Percentiles rank a stretch among this genome's conserved stretches.
Evolutionary conservation across 1,140 invertebrate species (phyloP).

Genomic region (Anastrepha ludens): DNA sequence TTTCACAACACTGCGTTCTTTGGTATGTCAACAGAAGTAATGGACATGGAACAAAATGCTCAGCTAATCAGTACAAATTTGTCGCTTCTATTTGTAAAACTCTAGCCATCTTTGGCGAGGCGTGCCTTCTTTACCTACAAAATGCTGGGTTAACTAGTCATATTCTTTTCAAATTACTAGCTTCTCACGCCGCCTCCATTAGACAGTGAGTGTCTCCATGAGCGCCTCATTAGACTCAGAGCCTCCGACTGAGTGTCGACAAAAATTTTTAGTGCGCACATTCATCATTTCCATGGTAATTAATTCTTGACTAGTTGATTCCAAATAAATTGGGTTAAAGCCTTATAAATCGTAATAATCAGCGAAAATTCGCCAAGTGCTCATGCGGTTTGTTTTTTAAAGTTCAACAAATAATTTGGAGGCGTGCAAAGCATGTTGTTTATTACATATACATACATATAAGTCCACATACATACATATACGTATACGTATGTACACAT

Average conservation of each 20-base stretch:
- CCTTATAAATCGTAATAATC: background rate
- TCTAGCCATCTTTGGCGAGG: no score
- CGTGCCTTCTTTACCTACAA: no score
- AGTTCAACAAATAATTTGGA: constrained; percentile 9
- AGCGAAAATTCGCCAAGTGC: background rate
- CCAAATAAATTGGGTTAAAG: constrained; percentile 22
- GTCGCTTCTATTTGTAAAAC: no score
- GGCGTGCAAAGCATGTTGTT: constrained; percentile 25
- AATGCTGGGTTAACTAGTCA: no score
- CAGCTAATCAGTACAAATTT: no score
- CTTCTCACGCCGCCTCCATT: no score
- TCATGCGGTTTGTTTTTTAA: background rate
- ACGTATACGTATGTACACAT: background rate
- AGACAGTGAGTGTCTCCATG: no score
- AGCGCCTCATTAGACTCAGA: no score
- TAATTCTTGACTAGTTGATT: background rate
- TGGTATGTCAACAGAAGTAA: no score
- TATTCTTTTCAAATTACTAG: no score
- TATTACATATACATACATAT: background rate
- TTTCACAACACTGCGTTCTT: no score
- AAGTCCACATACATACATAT: background rate
- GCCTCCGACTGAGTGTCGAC: background rate
- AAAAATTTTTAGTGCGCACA: background rate
- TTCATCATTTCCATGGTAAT: background rate
- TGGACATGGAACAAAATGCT: no score